Conservation (phyloP, 2,888 invertebrate species). For the Oxytorus armatus region DNA sequence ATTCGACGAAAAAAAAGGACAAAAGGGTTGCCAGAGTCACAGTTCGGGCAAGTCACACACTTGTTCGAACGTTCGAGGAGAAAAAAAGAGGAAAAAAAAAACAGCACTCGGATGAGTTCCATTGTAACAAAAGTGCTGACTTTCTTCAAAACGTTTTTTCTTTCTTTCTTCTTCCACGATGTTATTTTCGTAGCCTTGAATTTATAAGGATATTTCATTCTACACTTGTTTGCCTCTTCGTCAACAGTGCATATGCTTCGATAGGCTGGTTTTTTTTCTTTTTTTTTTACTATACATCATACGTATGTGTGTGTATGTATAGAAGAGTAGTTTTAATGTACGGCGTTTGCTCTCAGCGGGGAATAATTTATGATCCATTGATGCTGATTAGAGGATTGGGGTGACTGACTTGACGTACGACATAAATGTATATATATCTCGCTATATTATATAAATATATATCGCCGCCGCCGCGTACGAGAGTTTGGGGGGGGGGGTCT, state of each 20-base stretch:
- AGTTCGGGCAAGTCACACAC: slow-evolving; percentile 17
- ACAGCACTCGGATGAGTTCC: slow-evolving; percentile 3
- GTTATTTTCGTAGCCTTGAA: neutral
- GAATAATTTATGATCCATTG: slow-evolving; percentile 58
- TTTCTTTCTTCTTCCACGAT: slow-evolving; percentile 2
- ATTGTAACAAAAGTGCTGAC: slow-evolving; percentile 40
- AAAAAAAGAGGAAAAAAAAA: neutral
- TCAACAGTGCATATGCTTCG: slow-evolving; percentile 24
- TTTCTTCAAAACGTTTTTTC: slow-evolving; percentile 27
- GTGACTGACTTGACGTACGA: slow-evolving; percentile 41
- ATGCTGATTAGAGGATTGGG: slow-evolving; percentile 59
- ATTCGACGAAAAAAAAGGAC: neutral
- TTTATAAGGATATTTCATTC: slow-evolving; percentile 11
- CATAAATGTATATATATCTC: neutral
- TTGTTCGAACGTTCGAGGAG: slow-evolving; percentile 54
- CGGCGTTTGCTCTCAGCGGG: slow-evolving; percentile 29
- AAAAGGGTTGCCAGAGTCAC: neutral
- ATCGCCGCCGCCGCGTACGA: neutral
- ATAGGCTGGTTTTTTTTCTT: slow-evolving; percentile 48
- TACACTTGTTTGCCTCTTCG: slow-evolving; percentile 47
- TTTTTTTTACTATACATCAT: slow-evolving; percentile 10
- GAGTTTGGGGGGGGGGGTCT: too few relatives aligned
- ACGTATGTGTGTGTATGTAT: neutral
- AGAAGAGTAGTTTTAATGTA: slow-evolving; percentile 20
- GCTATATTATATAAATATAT: neutral